Percentiles rank a stretch among this genome's conserved stretches.
Evolutionary conservation across 2,888 invertebrate genomes (phyloP).

Genomic region (Perizoma flavofasciatum): DNA sequence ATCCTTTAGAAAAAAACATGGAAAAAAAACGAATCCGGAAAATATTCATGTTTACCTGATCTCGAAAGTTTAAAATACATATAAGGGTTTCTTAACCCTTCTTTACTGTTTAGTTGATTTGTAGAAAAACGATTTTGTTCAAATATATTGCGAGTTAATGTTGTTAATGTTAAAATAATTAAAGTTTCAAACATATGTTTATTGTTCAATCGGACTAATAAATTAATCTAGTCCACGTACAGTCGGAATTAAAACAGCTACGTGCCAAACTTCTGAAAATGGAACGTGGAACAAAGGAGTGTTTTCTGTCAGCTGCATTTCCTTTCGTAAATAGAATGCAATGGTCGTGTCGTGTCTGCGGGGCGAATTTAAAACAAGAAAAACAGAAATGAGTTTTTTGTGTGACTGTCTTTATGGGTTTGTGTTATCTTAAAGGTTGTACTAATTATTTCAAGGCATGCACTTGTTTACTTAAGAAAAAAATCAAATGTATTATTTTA

Average conservation of each 20-base stretch:
- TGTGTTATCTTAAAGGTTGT: constrained; percentile 26
- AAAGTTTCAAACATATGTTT: too few relatives aligned
- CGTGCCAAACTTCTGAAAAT: constrained; percentile 43
- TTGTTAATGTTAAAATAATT: too few relatives aligned
- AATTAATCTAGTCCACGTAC: constrained; percentile 38
- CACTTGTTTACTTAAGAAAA: constrained; percentile 1
- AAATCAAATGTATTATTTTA: too few relatives aligned
- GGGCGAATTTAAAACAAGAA: constrained; percentile 55
- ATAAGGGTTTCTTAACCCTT: too few relatives aligned
- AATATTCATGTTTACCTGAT: too few relatives aligned
- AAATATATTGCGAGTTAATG: too few relatives aligned
- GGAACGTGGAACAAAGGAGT: constrained; percentile 67
- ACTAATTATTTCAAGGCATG: constrained; percentile 21
- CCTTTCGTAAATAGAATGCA: constrained; percentile 72
- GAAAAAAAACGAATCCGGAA: too few relatives aligned
- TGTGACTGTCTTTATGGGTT: constrained; percentile 43
- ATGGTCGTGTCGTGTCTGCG: constrained; percentile 57
- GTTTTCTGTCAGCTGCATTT: constrained; percentile 74
- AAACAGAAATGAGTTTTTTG: constrained; percentile 47
- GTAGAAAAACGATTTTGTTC: too few relatives aligned
- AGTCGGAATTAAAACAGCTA: constrained; percentile 41
- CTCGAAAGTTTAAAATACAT: too few relatives aligned
- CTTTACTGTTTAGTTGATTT: too few relatives aligned
- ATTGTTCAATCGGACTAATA: constrained; percentile 33
- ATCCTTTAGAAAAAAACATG: too few relatives aligned